phyloP scores from a whole-genome alignment of 2,113 vertebrate species.

The Microtus pennsylvanicus region DNA sequence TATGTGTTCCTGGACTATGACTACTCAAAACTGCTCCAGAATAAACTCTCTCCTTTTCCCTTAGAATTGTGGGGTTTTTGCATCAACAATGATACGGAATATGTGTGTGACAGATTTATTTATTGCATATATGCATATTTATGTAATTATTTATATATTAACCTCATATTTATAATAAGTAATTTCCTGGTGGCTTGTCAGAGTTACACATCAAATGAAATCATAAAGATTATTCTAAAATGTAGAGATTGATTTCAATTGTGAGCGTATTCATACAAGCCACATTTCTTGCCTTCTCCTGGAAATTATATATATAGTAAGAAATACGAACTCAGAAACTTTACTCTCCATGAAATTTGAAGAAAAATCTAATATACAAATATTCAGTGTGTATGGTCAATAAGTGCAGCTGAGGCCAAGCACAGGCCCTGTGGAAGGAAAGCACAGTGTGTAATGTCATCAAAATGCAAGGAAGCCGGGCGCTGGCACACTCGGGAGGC shows the following conservation, averaged over 20 bases:
- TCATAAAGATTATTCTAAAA: constrained; percentile 4
- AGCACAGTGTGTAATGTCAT: neutral
- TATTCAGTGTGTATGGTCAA: neutral
- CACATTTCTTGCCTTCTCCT: neutral
- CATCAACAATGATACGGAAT: neutral
- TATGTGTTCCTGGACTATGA: neutral
- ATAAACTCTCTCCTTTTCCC: neutral
- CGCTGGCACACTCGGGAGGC: too few species aligned
- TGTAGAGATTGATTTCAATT: neutral
- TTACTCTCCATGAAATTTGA: neutral
- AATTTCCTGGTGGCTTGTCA: neutral
- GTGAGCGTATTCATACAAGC: neutral
- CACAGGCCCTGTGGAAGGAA: neutral
- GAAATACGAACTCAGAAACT: neutral
- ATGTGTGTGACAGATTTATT: neutral
- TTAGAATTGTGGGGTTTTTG: neutral
- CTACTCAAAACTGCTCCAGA: neutral
- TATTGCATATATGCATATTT: neutral
- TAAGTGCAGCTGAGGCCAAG: neutral
- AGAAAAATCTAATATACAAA: neutral
- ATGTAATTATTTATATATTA: neutral
- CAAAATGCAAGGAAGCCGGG: neutral
- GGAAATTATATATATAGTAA: neutral
- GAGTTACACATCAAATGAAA: neutral
- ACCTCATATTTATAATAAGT: neutral